Base-by-base conservation (phyloP, 2,888 invertebrate species). In the Sinhomidia bicolor region DNA sequence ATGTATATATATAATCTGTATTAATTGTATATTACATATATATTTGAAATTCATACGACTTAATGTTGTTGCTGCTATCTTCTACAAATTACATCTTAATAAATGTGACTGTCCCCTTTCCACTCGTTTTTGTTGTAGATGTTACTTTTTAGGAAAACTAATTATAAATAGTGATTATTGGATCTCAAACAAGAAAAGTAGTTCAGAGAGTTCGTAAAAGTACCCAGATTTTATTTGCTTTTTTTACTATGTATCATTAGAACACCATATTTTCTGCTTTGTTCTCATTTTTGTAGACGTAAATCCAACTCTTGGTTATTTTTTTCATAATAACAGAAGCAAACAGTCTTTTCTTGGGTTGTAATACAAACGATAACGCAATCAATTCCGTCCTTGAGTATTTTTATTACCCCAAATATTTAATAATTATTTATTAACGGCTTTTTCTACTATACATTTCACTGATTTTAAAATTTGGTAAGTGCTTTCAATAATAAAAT, bases 321-420 rank as follows among this genome's bases (percentile, higher is more conserved):
- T 14, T 14, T 57, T 41, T 60, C 36, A 36, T 79, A 65, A 78
- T 60, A 68, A 71, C 54, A 81, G 85, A 89, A 89, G 81, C 82
- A 85, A 83, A 85, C 85, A 86, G 85, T 86, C 85, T 89, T 89
- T 89, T 89, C 82, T 82, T 85, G 89, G 89, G 89, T 85, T 36
- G n/a, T n/a, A n/a, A 41, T 36, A 76, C 5, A 78, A 47, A 80
- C 26, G 80, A 88, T 84, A 68, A 74, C 81, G 54, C 36, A 81
- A 68, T 78, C 20, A 74, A 23, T 65, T 68, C 20, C 85, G 78
- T 7, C 44, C 62, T 23, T 71, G 88, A 82, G 88, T 88, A 88
- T 82, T 82, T 57, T 74, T 47, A 7, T 47, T 47, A 60, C 60
- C 23, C 79, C 79, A 79, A 79, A 79, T 57, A 76, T 79, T 54